Evolutionary conservation across 2,113 vertebrate species (phyloP).

Genomic region (Pao palembangensis): DNA sequence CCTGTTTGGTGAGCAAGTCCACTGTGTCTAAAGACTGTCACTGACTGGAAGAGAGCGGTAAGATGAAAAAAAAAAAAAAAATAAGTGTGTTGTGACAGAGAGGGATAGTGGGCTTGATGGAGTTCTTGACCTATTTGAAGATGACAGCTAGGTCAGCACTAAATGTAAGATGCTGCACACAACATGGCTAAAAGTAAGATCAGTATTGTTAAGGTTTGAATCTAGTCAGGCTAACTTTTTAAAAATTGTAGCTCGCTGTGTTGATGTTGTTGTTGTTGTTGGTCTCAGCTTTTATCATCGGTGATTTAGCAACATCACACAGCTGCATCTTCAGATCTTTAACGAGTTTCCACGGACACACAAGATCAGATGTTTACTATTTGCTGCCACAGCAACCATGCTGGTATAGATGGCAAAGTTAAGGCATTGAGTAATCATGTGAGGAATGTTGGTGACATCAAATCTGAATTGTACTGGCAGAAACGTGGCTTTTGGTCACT

Average conservation of each 20-base stretch:
- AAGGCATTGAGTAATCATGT: conserved; percentile 20
- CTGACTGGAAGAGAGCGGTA: conserved; percentile 46
- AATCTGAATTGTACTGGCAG: conserved; percentile 24
- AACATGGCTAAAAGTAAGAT: conserved; percentile 36
- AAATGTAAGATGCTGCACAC: conserved; percentile 48
- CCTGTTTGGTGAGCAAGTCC: conserved; percentile 66
- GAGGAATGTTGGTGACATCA: conserved; percentile 17
- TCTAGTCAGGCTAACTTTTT: conserved; percentile 16
- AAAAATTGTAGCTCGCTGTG: conserved; percentile 14
- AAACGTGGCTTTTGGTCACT: conserved; percentile 7
- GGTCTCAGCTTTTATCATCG: conserved; percentile 4
- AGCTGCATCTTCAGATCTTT: conserved; percentile 19
- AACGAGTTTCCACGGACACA: conserved; percentile 25
- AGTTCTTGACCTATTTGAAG: conserved; percentile 77
- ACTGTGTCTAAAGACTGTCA: conserved; percentile 53
- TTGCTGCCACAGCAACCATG: not conserved
- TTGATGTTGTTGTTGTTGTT: conserved; percentile 22
- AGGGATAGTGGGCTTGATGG: conserved; percentile 52
- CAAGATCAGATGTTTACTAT: conserved; percentile 18
- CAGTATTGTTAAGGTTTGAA: not conserved
- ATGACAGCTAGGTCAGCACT: conserved; percentile 68
- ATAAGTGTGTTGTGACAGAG: conserved; percentile 43
- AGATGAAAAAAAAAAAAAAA: conserved; percentile 51
- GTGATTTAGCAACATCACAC: not conserved
- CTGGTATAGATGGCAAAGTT: conserved; percentile 25